Conservation (phyloP, 2,888 invertebrate genomes). For the Yponomeuta evonymella region DNA sequence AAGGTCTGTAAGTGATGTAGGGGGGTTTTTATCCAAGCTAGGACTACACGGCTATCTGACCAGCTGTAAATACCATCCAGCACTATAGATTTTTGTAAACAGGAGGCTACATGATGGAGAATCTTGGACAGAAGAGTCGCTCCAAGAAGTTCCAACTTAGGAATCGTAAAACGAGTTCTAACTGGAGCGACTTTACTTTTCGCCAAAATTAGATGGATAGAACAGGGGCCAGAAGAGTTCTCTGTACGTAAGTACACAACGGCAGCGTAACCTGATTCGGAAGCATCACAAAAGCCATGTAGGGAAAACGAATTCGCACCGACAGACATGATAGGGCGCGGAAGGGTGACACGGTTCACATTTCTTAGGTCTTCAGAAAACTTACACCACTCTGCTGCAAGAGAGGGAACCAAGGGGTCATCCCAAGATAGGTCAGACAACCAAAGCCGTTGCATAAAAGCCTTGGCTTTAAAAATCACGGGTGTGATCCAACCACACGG, state of each 20-base stretch:
- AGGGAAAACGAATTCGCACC: background rate
- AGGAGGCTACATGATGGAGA: conserved; percentile 10
- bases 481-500: too few species aligned
- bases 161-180: conserved; percentile 13
- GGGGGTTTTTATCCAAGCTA: conserved; percentile 15
- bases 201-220: conserved; percentile 11
- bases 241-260: conserved; percentile 10
- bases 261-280: conserved; percentile 12
- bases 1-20: conserved; percentile 12
- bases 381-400: background rate
- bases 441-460: too few species aligned
- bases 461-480: too few species aligned
- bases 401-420: background rate
- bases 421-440: background rate
- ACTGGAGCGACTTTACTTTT: conserved; percentile 17
- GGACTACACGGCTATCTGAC: conserved; percentile 11
- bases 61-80: conserved; percentile 12
- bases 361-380: background rate
- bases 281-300: conserved; percentile 16
- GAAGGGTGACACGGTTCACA: background rate
- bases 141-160: conserved; percentile 15
- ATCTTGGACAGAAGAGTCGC: conserved; percentile 14
- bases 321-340: background rate
- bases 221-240: background rate
- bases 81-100: conserved; percentile 11